Conservation (phyloP, 2,888 invertebrate genomes). For the Adelphocoris suturalis region DNA sequence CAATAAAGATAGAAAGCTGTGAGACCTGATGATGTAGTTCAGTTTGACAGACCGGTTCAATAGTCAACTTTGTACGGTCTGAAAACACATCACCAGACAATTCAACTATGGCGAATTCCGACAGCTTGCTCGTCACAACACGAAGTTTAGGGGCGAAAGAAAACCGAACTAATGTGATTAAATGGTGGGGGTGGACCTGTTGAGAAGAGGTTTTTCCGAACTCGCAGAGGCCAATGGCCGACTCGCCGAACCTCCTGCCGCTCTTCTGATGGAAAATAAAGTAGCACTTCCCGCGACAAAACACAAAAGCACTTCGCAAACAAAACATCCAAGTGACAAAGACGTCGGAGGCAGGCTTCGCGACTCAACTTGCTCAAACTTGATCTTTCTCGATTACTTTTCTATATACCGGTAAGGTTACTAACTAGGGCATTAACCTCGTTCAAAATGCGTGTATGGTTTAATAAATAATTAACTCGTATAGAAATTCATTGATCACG, state of each 20-base stretch:
- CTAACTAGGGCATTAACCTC: too few species aligned
- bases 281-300: constrained; percentile 15
- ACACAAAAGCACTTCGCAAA: constrained; percentile 14
- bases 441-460: too few species aligned
- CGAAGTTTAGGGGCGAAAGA: neutral
- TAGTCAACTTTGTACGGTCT: too few species aligned
- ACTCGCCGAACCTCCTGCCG: constrained; percentile 10
- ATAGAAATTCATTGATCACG: too few species aligned
- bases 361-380: too few species aligned
- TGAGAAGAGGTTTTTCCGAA: neutral
- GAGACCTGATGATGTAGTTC: too few species aligned
- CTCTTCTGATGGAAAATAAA: constrained; percentile 6
- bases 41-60: too few species aligned
- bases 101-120: neutral
- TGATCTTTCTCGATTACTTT: too few species aligned
- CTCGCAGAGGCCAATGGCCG: constrained; percentile 1
- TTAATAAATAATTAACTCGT: too few species aligned
- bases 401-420: too few species aligned
- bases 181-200: neutral
- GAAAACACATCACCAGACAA: too few species aligned
- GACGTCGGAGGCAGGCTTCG: neutral
- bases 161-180: constrained; percentile 3
- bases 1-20: too few species aligned
- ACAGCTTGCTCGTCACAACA: neutral
- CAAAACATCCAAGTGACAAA: neutral